Percentiles rank a stretch among this genome's conserved stretches.
Conservation (phyloP, 2,113 vertebrate genomes). For the human region DNA sequence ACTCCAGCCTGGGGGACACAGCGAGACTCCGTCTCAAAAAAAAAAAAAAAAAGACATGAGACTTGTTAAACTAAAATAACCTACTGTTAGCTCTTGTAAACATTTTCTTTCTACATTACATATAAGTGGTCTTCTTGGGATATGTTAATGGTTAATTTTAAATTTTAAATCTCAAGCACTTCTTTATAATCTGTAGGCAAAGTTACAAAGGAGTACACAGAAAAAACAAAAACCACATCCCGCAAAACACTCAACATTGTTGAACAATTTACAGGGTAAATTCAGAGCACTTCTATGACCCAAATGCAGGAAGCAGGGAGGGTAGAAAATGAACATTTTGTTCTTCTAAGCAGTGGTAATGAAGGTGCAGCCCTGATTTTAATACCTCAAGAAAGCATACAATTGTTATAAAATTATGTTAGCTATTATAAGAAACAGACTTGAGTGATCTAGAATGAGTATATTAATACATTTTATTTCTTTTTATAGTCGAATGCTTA, state of each 20-base stretch:
- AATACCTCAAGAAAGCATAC: neutral
- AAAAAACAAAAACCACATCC: neutral
- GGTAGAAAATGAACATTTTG: neutral
- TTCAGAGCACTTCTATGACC: neutral
- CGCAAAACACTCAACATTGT: neutral
- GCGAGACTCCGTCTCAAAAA: too few species aligned
- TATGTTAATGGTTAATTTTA: neutral
- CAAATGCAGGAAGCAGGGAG: neutral
- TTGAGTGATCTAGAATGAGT: neutral
- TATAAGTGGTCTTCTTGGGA: neutral
- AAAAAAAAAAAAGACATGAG: neutral
- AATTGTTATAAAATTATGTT: neutral
- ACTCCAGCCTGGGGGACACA: too few species aligned
- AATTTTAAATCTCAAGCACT: constrained; percentile 11
- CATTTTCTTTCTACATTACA: neutral
- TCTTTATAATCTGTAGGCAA: neutral
- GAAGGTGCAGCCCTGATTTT: neutral
- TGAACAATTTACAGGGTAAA: neutral
- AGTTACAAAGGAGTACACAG: neutral
- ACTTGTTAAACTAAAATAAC: neutral
- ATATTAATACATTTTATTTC: neutral
- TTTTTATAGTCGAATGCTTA: neutral
- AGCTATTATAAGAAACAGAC: neutral
- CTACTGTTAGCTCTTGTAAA: neutral
- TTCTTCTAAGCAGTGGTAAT: neutral